Evolutionary conservation across 2,888 invertebrate genomes (phyloP).

Genomic region (Pasiphila rectangulata): DNA sequence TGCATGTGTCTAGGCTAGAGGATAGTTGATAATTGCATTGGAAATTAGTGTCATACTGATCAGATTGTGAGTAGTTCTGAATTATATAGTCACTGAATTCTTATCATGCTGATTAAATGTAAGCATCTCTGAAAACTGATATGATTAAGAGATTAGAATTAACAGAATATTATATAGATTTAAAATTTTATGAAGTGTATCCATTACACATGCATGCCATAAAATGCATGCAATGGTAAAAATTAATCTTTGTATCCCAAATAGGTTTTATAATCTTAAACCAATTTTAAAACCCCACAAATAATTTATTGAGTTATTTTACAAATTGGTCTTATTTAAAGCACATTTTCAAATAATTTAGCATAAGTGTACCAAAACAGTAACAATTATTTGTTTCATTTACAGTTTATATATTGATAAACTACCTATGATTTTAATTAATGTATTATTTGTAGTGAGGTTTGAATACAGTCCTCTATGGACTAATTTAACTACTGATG

Average conservation of each 20-base stretch:
- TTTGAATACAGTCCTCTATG: conserved; percentile 56
- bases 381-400: conserved; percentile 44
- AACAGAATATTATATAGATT: neutral
- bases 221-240: neutral
- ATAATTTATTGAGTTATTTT: conserved; percentile 33
- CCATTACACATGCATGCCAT: no score
- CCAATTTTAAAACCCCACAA: conserved; percentile 30
- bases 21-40: no score
- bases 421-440: conserved; percentile 66
- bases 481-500: conserved; percentile 84
- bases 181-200: neutral
- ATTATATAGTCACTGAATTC: neutral
- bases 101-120: conserved; percentile 16
- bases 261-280: conserved; percentile 24
- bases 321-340: conserved; percentile 43
- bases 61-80: neutral
- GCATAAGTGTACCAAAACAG: conserved; percentile 44
- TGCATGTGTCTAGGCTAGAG: no score
- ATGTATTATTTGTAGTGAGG: conserved; percentile 51
- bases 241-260: neutral
- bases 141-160: conserved; percentile 3
- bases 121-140: neutral
- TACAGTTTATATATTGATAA: conserved; percentile 30
- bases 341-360: conserved; percentile 44
- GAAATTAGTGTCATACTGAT: neutral